These are phyloP conservation scores for Irena cyanogastra DNA, from an alignment of 2,113 vertebrate species.

Conservation along the genomic window DNA sequence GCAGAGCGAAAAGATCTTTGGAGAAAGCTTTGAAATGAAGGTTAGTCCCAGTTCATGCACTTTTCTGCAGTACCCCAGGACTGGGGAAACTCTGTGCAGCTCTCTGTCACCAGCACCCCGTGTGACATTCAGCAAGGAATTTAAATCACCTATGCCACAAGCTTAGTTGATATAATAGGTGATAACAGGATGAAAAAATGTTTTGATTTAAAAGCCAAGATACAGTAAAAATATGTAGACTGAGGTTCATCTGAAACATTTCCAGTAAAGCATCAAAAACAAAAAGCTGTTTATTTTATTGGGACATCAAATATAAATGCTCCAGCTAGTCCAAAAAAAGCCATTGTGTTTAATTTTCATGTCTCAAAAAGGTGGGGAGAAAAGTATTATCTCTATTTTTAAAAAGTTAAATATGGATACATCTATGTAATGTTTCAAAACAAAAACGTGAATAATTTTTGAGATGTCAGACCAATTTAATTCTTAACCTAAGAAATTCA, in stretches of 20 bases:
- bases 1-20: not conserved
- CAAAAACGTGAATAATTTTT: not conserved
- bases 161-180: not conserved
- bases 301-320: not conserved
- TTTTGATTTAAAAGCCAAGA: not conserved
- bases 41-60: not conserved
- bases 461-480: not conserved
- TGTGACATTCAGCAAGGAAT: slow-evolving; percentile 23
- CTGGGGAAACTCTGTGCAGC: not conserved
- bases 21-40: not conserved
- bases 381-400: not conserved
- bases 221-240: not conserved
- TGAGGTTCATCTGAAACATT: not conserved
- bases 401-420: not conserved
- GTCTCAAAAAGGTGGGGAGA: not conserved
- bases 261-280: not conserved
- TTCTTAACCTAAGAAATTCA: not conserved
- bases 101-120: not conserved
- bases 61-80: not conserved
- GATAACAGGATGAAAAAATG: not conserved
- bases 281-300: slow-evolving; percentile 11
- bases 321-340: not conserved
- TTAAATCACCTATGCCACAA: slow-evolving; percentile 13
- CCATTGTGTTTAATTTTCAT: slow-evolving; percentile 17
- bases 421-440: not conserved